phyloP scores from a whole-genome alignment of 2,797 vertebrate genomes.

The Brachyrhaphis roseni region DNA sequence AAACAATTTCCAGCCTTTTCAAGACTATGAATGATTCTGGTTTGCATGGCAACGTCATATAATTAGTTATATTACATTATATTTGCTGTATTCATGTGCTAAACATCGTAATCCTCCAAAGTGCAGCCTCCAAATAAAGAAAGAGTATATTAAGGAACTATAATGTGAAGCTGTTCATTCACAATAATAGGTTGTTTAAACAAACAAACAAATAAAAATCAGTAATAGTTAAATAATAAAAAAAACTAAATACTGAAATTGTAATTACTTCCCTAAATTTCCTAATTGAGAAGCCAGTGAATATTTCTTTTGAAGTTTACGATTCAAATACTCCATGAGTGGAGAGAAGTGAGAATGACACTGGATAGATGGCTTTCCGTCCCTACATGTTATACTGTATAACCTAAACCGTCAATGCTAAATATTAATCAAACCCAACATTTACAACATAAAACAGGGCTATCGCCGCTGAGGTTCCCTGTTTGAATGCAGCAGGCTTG shows the following conservation, averaged over 20 bases:
- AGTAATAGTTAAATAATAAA: neutral
- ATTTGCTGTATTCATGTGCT: too few relatives aligned
- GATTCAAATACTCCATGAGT: neutral
- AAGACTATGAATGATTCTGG: neutral
- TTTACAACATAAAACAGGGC: neutral
- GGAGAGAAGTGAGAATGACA: neutral
- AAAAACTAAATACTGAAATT: neutral
- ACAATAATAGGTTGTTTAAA: neutral
- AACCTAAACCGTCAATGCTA: neutral
- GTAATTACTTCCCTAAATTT: neutral
- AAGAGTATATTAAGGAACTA: neutral
- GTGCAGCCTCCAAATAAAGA: neutral
- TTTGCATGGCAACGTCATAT: neutral
- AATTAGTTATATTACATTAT: neutral
- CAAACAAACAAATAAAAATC: neutral
- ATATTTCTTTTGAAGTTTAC: neutral
- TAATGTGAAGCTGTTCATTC: neutral
- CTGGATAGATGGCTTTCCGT: neutral
- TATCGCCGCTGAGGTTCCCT: slow-evolving; percentile 16
- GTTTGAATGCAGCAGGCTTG: slow-evolving; percentile 28
- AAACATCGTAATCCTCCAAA: neutral
- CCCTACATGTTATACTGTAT: neutral
- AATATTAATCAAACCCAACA: neutral
- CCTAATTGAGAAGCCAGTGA: neutral
- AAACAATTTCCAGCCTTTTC: neutral